Base-by-base conservation (phyloP, 2,113 vertebrate species). In the Plotosus lineatus region DNA sequence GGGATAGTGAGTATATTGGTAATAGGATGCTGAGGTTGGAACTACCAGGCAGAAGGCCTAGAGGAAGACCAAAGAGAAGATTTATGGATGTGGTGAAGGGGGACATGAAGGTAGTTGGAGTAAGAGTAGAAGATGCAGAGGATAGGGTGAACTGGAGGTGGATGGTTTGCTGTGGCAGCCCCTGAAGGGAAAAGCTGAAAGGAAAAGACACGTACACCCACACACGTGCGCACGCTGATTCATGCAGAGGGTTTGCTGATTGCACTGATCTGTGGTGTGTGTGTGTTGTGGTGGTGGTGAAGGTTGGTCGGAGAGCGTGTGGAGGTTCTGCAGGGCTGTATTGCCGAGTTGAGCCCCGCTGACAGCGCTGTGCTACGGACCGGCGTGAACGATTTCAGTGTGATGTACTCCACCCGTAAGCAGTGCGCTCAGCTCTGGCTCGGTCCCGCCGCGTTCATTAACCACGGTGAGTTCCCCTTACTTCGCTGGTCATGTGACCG, bases 391-490 rank as follows among this genome's bases (percentile, higher is more conserved):
- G 96, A 97, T 89, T 98, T 98, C 90, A 98, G 96, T 68, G 94
- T 98, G 75, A 98, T 97, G 96, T 98, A 98, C 89, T 98, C 96
- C 0, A 98, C 96, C 0, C 94, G 96, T 19, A 97, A 96, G 77
- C 94, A 92, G 85, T 96, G 96, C 3, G 94, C 96, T 2, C 96
- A 97, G 86, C 94, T 97, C 48, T 97, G 96, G 96, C 92, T 98
- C 0, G 96, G 96, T 11, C 96, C 96, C 0, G 96, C 96, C 0
- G 96, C 96, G 63, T 98, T 98, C 88, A 97, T 98, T 82, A 98
- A 97, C 91, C 96, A 98, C 1, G 96, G 96, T 97, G 89, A 92
- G 92, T 6, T 17, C 6, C n/a, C n/a, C 1, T 11, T 23, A 21
- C 19, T n/a, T n/a, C n/a, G n/a, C n/a, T n/a, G n/a, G 1, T 50